A percentile compares a stretch with the other conserved stretches of the same genome.
phyloP scores from a whole-genome alignment of 2,888 invertebrate species.

The Leptinotarsa juncta region DNA sequence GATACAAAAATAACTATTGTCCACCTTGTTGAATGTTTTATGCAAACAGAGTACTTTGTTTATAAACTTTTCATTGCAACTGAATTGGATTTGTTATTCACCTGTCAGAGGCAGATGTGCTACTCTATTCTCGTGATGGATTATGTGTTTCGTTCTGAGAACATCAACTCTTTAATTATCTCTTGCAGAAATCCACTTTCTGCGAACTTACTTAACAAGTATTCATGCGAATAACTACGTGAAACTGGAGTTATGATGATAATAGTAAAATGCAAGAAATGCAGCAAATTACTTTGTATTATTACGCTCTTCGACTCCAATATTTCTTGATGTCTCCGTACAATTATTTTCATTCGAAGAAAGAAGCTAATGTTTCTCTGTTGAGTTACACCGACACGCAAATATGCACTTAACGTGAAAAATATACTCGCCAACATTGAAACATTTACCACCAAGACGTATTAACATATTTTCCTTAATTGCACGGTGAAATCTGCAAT shows the following conservation, averaged over 20 bases:
- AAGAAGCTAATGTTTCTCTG: constrained; percentile 26
- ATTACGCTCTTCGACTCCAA: not conserved
- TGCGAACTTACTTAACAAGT: not conserved
- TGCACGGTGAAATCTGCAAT: constrained; percentile 28
- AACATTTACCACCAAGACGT: constrained; percentile 20
- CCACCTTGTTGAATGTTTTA: too few relatives aligned
- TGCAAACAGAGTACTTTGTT: too few relatives aligned
- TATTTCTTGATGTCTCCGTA: constrained; percentile 21
- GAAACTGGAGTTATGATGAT: constrained; percentile 11
- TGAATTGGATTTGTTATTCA: too few relatives aligned
- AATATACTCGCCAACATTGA: constrained; percentile 26
- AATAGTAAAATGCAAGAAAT: constrained; percentile 3
- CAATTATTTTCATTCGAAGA: constrained; percentile 20
- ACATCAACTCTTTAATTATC: constrained; percentile 6
- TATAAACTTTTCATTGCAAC: too few relatives aligned
- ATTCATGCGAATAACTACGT: not conserved
- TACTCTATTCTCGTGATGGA: not conserved
- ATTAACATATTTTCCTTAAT: constrained; percentile 32
- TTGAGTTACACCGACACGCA: constrained; percentile 22
- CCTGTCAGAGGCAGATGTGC: too few relatives aligned
- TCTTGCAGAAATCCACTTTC: not conserved
- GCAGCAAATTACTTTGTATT: constrained; percentile 1
- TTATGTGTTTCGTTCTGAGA: not conserved
- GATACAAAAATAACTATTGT: too few relatives aligned
- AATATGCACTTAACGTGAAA: constrained; percentile 27